A percentile compares a stretch with the other conserved stretches of the same genome.
phyloP scores from a whole-genome alignment of 2,113 vertebrate genomes.

The Hippotragus niger region DNA sequence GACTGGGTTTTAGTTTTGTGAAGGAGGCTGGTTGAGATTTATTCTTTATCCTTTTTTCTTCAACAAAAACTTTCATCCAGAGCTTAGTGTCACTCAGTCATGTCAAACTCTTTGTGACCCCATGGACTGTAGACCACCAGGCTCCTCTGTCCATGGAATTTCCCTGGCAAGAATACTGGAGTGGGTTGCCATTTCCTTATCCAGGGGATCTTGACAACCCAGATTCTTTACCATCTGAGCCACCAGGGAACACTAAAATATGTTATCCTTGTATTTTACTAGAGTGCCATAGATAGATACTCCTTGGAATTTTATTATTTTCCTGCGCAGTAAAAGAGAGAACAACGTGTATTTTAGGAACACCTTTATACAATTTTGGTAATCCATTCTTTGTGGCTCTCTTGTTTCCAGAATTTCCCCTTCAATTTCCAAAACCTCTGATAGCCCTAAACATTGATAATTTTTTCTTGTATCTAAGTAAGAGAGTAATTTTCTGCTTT shows the following conservation, averaged over 20 bases:
- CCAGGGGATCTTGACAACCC: neutral
- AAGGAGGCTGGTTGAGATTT: neutral
- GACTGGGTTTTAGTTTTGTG: neutral
- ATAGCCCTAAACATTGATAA: neutral
- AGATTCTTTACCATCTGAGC: neutral
- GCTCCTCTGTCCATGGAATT: neutral
- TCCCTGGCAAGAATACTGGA: neutral
- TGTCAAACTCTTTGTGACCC: neutral
- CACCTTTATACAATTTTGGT: neutral
- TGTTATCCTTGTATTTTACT: neutral
- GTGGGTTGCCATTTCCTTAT: neutral
- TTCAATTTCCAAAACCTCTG: neutral
- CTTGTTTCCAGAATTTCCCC: neutral
- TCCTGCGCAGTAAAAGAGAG: neutral
- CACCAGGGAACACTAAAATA: neutral
- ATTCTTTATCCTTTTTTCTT: neutral
- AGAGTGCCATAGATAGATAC: neutral
- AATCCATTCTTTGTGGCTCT: neutral
- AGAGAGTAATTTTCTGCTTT: neutral
- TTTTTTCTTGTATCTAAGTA: neutral
- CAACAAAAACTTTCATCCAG: neutral
- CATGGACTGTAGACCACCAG: neutral
- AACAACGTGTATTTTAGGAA: neutral
- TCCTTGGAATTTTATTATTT: neutral
- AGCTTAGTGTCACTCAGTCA: neutral